Conservation (phyloP, 2,113 vertebrate species). For the Pica pica region DNA sequence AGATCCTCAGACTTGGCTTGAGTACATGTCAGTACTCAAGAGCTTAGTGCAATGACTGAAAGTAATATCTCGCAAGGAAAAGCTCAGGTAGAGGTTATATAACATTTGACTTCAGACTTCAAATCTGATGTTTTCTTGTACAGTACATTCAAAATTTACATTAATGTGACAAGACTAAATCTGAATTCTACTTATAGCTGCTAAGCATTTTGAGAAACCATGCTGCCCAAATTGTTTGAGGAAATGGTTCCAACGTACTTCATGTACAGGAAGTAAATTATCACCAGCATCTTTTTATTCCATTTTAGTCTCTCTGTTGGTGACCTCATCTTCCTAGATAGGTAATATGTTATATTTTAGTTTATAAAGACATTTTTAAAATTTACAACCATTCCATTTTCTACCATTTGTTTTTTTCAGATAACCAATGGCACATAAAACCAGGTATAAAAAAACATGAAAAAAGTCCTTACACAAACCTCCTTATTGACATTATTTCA, state of each 20-base stretch:
- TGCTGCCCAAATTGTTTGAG: background rate
- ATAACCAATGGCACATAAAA: background rate
- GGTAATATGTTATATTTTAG: background rate
- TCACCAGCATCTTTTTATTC: background rate
- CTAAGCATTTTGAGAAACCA: background rate
- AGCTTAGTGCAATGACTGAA: background rate
- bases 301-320: background rate
- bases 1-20: background rate
- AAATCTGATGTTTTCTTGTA: background rate
- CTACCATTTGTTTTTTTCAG: background rate
- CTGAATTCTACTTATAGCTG: background rate
- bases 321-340: background rate
- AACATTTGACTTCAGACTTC: background rate
- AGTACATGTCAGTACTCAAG: background rate
- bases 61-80: background rate
- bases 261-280: background rate
- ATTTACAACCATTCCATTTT: background rate
- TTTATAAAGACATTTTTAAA: background rate
- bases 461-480: background rate
- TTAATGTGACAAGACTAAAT: background rate
- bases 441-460: background rate
- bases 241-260: background rate
- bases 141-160: background rate
- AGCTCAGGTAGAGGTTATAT: background rate
- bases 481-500: background rate